Base-by-base conservation (phyloP, 2,888 invertebrate genomes). In the Copidosoma aretas region DNA sequence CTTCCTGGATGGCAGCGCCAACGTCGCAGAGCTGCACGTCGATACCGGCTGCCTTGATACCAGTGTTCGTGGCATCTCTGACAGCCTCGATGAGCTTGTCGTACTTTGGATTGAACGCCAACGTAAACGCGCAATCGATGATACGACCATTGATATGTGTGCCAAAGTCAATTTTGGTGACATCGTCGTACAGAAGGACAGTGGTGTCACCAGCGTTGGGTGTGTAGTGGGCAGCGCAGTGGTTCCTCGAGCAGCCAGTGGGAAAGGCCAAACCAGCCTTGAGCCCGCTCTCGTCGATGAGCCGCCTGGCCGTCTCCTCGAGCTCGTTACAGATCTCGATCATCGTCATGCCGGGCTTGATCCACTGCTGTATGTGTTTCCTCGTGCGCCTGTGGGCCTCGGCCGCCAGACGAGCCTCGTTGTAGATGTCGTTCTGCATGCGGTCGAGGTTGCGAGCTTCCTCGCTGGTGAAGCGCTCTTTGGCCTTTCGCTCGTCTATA, bases 141-240 rank as follows among this genome's bases (percentile, higher is more conserved):
- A 99, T 98, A 67, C 97, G 90, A 70, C 98, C 98, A 84, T 98
- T 98, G 74, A 98, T 94, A 85, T 98, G 98, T 1, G 97, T 98
- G 61, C 98, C 98, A 85, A 98, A 98, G 85, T 98, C 98, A 76
- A 99, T 97, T 87, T 99, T 99, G 77, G 97, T 97, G 2, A 99
- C 98, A 85, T 99, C 99, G 79, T 98, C 97, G 78, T 94, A 94
- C 75, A 93, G 90, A 60, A 99, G 87, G 14, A 98, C 96, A 0
- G 98, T 99, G 14, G 91, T 88, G 84, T 99, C 99, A 15, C 97
- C 99, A 64, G 97, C 96, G 84, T 99, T 99, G 5, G 99, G 99
- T 17, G 99, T 99, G 81, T 99, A 99, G 86, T 99, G 99, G 61
- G 99, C 99, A 65, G 99, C 99, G 82, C 98, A 98, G 84, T 99